Percentiles rank a stretch among this genome's conserved stretches.
These are phyloP conservation scores for Paralichthys olivaceus DNA, from an alignment of 2,113 vertebrate genomes.

Conservation along the genomic window DNA sequence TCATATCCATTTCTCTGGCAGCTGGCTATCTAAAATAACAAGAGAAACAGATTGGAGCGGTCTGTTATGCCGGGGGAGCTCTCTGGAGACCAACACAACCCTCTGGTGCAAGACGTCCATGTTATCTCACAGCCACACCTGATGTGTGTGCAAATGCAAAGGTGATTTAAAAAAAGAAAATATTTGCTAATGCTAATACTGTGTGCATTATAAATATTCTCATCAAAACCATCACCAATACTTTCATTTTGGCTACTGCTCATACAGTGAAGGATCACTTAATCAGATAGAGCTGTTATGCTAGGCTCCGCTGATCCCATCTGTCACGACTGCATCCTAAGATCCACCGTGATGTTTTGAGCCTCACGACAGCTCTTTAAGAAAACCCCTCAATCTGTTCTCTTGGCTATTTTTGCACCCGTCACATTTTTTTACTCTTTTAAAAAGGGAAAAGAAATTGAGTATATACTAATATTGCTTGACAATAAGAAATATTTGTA, in stretches of 20 bases:
- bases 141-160: conserved; percentile 17
- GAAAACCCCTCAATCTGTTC: conserved; percentile 74
- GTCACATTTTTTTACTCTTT: conserved; percentile 19
- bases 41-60: conserved; percentile 30
- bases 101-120: conserved; percentile 23
- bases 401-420: conserved; percentile 59
- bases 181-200: conserved; percentile 7
- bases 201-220: conserved; percentile 23
- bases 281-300: conserved; percentile 55
- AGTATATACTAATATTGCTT: not conserved
- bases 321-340: conserved; percentile 71
- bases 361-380: conserved; percentile 68
- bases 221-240: not conserved
- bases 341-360: conserved; percentile 54
- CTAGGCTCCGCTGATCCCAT: conserved; percentile 69
- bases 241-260: conserved; percentile 30
- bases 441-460: not conserved
- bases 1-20: conserved; percentile 23
- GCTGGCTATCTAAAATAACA: conserved; percentile 36
- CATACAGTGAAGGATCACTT: conserved; percentile 43
- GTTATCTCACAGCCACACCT: conserved; percentile 26
- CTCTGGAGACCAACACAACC: conserved; percentile 30
- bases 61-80: conserved; percentile 1
- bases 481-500: conserved; percentile 17
- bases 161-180: no score